These are phyloP conservation scores for Eubasilissa splendida DNA, from an alignment of 2,888 invertebrate genomes.

Conservation along the genomic window DNA sequence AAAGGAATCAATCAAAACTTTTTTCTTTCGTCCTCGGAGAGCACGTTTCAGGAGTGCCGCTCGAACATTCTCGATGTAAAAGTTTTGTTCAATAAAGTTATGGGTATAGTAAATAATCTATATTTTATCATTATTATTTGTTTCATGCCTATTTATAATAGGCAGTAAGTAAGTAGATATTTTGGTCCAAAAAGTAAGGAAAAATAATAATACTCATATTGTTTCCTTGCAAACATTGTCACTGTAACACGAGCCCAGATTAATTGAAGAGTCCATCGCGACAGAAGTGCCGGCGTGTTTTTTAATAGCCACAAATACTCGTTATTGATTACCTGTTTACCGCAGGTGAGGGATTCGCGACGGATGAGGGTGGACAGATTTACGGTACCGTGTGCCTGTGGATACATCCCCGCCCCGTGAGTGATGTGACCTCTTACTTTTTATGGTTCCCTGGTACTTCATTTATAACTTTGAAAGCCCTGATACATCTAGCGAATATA, in stretches of 20 bases:
- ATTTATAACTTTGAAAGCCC: conserved; percentile 26
- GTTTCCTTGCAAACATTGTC: neutral
- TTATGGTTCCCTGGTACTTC: conserved; percentile 43
- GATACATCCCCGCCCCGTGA: conserved; percentile 47
- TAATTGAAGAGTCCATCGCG: conserved; percentile 26
- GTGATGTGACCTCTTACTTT: conserved; percentile 44
- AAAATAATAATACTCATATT: neutral
- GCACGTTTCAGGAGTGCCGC: neutral
- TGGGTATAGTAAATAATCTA: neutral
- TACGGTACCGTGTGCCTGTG: conserved; percentile 40
- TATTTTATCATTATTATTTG: too few relatives aligned
- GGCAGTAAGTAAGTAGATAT: too few relatives aligned
- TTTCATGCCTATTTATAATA: too few relatives aligned
- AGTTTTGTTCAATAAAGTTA: conserved; percentile 12
- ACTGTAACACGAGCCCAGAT: conserved; percentile 10
- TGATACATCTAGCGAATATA: neutral
- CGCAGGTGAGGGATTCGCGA: conserved; percentile 34
- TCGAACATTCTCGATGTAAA: neutral
- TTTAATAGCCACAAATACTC: conserved; percentile 51
- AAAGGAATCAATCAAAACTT: conserved; percentile 21
- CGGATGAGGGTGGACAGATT: conserved; percentile 43
- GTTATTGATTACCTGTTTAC: conserved; percentile 54
- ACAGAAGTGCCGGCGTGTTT: conserved; percentile 52
- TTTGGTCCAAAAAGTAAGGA: too few relatives aligned
- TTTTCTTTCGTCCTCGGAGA: neutral